Base-by-base conservation (phyloP, 2,888 invertebrate genomes). In the Machimus atricapillus region DNA sequence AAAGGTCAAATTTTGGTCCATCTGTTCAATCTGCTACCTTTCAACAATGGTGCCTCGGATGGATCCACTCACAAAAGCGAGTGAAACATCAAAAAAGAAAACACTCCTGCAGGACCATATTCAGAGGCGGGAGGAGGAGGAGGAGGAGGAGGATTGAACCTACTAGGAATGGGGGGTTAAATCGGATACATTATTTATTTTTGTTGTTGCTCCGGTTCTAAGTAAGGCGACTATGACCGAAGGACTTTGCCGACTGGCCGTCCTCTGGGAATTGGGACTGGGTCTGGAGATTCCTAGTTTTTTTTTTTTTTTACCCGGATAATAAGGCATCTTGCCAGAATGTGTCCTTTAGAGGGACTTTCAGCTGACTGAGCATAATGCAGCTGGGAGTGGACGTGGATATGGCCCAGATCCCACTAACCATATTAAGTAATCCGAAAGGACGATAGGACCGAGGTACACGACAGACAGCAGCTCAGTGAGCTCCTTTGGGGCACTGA, bases 321-420 rank as follows among this genome's bases (percentile, higher is more conserved):
- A 83, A 83, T 83, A 83, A 83, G 73, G 83, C 83, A 73, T 83
- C 43, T 83, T 83, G 73, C 83, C 83, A 83, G 83, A 40, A 83
- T 83, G 52, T 40, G 40, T 66, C 83, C 73, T 37, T 19, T 83
- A 40, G 8, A 34, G 23, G 40, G 83, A 83, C 58, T 83, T 83
- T 83, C 83, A 83, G 56, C 58, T 83, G 83, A 83, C 31, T 83
- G 83, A 66, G 46, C 83, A 66, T 58, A 66, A 83, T 83, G 73
- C 73, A 66, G 73, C 83, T 9, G 66, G 66, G 23, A 66, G 8
- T 66, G 66, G 12, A 66, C 66, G 12, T 27, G 27, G 66, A 56
- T 6, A 40, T 83, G 83, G 19, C 16, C 83, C 66, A 83, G 6
- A 66, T 66, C 8, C 66, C 9, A 40, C 73, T 73, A 83, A 83